phyloP scores from a whole-genome alignment of 2,888 invertebrate species.

The Hartigia nigra region DNA sequence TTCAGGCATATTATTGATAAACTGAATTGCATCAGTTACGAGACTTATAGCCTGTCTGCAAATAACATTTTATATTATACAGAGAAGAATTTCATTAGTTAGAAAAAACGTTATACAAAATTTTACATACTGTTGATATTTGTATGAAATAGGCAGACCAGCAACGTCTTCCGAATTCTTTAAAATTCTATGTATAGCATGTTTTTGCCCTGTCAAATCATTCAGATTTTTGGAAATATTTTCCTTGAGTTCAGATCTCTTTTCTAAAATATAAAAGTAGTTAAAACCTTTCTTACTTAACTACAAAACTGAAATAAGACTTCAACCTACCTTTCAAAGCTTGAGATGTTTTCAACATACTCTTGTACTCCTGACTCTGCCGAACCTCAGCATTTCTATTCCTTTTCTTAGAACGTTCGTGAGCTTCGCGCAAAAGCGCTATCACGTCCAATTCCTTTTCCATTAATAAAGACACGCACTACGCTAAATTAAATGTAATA shows the following conservation, averaged over 20 bases:
- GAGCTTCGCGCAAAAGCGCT: slow-evolving; percentile 22
- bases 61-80: neutral
- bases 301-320: slow-evolving; percentile 4
- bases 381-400: slow-evolving; percentile 7
- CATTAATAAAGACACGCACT: neutral
- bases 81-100: neutral
- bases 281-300: neutral
- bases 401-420: slow-evolving; percentile 10
- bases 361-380: slow-evolving; percentile 12
- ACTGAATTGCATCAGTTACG: slow-evolving; percentile 36
- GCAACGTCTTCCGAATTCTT: slow-evolving; percentile 33
- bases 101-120: neutral
- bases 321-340: slow-evolving; percentile 26
- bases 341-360: slow-evolving; percentile 11
- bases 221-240: slow-evolving; percentile 42
- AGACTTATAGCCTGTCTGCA: slow-evolving; percentile 41
- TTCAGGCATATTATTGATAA: slow-evolving; percentile 34
- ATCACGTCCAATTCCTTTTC: slow-evolving; percentile 22
- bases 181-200: slow-evolving; percentile 45
- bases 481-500: neutral
- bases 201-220: slow-evolving; percentile 38
- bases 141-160: slow-evolving; percentile 48
- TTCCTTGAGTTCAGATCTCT: slow-evolving; percentile 24
- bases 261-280: slow-evolving; percentile 23
- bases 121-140: slow-evolving; percentile 43